Base-by-base conservation (phyloP, 2,113 vertebrate genomes). In the Microtus montanus region DNA sequence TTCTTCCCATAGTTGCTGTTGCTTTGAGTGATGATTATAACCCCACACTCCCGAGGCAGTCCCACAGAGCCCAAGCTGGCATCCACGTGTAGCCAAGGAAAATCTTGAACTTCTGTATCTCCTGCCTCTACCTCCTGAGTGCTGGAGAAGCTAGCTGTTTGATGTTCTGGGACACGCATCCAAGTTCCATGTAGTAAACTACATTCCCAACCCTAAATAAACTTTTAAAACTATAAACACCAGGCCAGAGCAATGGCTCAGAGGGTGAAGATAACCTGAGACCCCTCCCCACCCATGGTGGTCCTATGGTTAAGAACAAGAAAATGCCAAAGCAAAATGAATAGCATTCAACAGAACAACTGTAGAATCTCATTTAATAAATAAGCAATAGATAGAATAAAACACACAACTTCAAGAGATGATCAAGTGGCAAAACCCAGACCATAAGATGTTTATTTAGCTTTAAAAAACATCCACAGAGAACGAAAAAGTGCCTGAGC, bases 161-260 rank as follows among this genome's bases (percentile, higher is more conserved):
- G 24, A 49, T 15, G 33, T 4, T 30, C 47, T 79, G 47, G 77
- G 30, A 49, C 47, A 35, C 2, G 11, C 44, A 71, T 24, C 44
- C 33, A 70, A 44, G 64, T 49, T n/a, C 84, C 52, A 70, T 7
- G 20, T 6, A 86, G 44, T 52, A 24, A 52, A 22, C 47, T 52
- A n/a, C 22, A 26, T 24, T 24, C 9, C 33, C 12, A 70, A 47
- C 33, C 84, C 84, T n/a, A 63, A 94, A 74, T 14, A 64, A 66
- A 3, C 4, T 24, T 91, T 89, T 91, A 87, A 80, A 96, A 85
- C 95, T 52, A 3, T 70, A 84, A 93, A 90, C 63, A 63, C 38
- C 68, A 95, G 83, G 83, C 63, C 44, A 22, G 41, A 28, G 28
- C 33, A 44, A 70, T 26, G 84, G 64, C 64, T 87, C 33, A n/a